Base-by-base conservation (phyloP, 1,140 invertebrate genomes). In the Hylyphantes graminicola region DNA sequence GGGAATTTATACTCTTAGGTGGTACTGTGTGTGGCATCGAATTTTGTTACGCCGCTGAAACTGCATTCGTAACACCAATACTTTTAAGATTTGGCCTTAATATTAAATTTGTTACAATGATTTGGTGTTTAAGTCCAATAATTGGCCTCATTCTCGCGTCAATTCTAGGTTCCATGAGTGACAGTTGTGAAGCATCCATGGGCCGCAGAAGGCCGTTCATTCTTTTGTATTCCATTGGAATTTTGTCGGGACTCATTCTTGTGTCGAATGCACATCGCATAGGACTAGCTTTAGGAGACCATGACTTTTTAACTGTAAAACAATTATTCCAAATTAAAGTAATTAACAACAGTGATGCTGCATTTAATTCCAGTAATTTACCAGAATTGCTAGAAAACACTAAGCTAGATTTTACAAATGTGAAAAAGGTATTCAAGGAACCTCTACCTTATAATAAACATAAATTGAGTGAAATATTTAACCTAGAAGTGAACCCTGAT, bases 11-110 rank as follows among this genome's bases (percentile, higher is more conserved):
- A 55, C 91, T 95, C 3, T 93, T 98, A 68, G 97, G 96, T 12
- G 94, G 96, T 0, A 96, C 96, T 0, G 97, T 99, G 0, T 98
- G 97, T 94, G 97, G 97, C 0, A 98, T 98, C 64, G 97, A 98
- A 89, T 97, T 98, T 90, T 97, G 96, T 0, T 99, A 99, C 88
- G 96, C 97, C 0, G 97, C 96, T 0, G 97, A 98, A 91, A 97
- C 97, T 0, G 97, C 97, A 0, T 98, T 98, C 90, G 97, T 98
- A 0, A 98, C 96, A 2, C 97, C 97, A 0, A 97, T 96, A 0
- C 90, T 98, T 11, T 92, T 98, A 0, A 96, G 97, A 90, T 96
- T 98, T 80, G 97, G 97, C 11, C 94, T 98, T 0, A 93, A 95
- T 93, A 96, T 91, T 91, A 86, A 95, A 85, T 94, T 95, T 87